A percentile compares a stretch with the other conserved stretches of the same genome.
Conservation (phyloP, 2,888 invertebrate genomes). For the Microctonus aethiopoides region DNA sequence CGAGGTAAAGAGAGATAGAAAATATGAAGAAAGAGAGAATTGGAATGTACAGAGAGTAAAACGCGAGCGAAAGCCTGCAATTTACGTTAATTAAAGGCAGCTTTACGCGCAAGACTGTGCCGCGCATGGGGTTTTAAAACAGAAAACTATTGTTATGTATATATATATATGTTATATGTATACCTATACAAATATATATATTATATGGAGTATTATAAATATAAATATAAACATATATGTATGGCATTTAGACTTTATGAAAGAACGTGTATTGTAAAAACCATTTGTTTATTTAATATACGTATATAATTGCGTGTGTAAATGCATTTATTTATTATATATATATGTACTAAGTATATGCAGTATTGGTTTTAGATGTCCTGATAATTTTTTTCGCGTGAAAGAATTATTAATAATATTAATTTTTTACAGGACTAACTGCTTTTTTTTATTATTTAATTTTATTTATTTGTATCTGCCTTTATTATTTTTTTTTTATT, state of each 20-base stretch:
- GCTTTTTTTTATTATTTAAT: neutral
- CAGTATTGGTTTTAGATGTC: too few species aligned
- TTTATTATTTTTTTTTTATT: neutral
- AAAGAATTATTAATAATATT: too few species aligned
- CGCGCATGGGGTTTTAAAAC: constrained; percentile 10
- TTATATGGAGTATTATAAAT: neutral
- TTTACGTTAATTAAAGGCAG: constrained; percentile 60
- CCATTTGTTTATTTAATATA: neutral
- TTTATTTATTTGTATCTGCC: neutral
- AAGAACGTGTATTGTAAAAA: neutral
- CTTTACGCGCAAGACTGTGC: constrained; percentile 45
- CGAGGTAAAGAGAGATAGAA: neutral
- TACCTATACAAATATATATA: too few species aligned
- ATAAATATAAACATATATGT: neutral
- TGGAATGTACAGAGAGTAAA: constrained; percentile 12
- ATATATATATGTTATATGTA: neutral
- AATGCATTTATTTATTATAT: too few species aligned
- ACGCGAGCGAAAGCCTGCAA: constrained; percentile 42
- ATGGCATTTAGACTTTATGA: too few species aligned
- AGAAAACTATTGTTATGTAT: constrained; percentile 8
- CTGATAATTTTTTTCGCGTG: too few species aligned
- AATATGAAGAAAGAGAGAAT: constrained; percentile 9
- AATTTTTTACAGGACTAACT: neutral
- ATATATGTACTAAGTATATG: too few species aligned
- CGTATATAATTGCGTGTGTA: too few species aligned